Base-by-base conservation (phyloP, 2,888 invertebrate species). In the Perizoma flavofasciatum region DNA sequence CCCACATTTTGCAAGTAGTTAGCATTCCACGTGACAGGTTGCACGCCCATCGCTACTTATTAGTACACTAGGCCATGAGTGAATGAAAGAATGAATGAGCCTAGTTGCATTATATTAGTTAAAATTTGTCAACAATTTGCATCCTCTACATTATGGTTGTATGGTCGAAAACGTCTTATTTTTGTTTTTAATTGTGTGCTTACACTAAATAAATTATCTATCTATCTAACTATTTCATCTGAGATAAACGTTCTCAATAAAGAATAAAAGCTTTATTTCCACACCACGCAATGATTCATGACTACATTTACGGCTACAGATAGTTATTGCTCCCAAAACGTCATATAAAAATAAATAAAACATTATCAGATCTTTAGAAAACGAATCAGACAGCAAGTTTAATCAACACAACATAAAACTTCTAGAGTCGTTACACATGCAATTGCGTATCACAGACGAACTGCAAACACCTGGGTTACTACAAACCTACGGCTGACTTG, bases 371-470 rank as follows among this genome's bases (percentile, higher is more conserved):
- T 62, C 59, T 65, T 58, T 55, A 61, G 58, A 63, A 52, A 57
- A 54, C 50, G 52, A 47, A 33, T 48, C 40, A 34, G 59, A 66
- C 61, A 63, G 55, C 59, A 49, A 59, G 63, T 57, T 60, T 60
- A 68, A 68, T 68, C 65, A 69, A 67, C 66, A 61, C 66, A 62
- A 64, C 64, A 68, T 67, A 65, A 68, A 59, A 59, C 60, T 56
- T 55, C 55, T 59, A 64, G 43, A 56, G 49, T 56, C 51, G 60
- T 64, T 59, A 63, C 63, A 63, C 51, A 61, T 64, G 63, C 64
- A 65, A 69, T 68, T 61, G 67, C 71, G 59, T 65, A 64, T 56
- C 66, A 63, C 57, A 64, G 68, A 6, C 54, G 47, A 61, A 65
- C 61, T 63, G 58, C 63, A 63, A 63, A 54, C 39, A 55, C 3